These are phyloP conservation scores for Sakesphorus luctuosus DNA, from an alignment of 2,113 vertebrate genomes.

Conservation along the genomic window DNA sequence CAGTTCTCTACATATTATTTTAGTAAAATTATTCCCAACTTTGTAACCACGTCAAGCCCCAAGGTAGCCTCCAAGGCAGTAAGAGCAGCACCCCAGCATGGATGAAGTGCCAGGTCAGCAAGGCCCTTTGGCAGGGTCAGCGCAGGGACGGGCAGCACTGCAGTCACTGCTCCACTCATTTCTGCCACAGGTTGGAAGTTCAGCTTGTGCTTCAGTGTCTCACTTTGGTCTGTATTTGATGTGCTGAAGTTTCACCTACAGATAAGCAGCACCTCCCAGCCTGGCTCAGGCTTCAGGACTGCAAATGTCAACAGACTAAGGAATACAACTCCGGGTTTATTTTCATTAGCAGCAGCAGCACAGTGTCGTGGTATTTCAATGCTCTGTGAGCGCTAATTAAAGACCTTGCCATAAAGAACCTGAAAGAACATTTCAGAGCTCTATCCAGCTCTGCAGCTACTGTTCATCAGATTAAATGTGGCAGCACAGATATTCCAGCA, in stretches of 20 bases:
- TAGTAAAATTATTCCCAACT: neutral
- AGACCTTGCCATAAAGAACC: neutral
- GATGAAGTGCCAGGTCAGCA: neutral
- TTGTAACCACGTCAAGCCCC: neutral
- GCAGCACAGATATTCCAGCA: neutral
- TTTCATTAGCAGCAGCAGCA: constrained; percentile 22
- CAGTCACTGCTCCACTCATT: rapidly evolving
- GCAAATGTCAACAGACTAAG: constrained; percentile 25
- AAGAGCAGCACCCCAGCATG: neutral
- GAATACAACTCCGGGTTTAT: constrained; percentile 9
- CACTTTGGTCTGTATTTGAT: neutral
- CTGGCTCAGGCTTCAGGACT: neutral
- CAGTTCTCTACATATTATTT: neutral
- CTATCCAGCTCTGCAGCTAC: neutral
- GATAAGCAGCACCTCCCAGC: neutral
- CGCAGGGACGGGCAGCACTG: neutral
- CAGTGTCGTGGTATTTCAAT: neutral
- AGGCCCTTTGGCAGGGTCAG: neutral
- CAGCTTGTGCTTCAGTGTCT: neutral
- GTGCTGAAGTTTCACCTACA: neutral
- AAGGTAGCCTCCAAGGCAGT: neutral
- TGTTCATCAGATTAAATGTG: neutral
- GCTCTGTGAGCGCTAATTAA: neutral
- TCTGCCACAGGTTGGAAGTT: neutral
- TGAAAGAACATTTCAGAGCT: neutral